Percentiles rank a stretch among this genome's conserved stretches.
Evolutionary conservation across 2,888 invertebrate species (phyloP).

Genomic region (Nebria brevicollis): DNA sequence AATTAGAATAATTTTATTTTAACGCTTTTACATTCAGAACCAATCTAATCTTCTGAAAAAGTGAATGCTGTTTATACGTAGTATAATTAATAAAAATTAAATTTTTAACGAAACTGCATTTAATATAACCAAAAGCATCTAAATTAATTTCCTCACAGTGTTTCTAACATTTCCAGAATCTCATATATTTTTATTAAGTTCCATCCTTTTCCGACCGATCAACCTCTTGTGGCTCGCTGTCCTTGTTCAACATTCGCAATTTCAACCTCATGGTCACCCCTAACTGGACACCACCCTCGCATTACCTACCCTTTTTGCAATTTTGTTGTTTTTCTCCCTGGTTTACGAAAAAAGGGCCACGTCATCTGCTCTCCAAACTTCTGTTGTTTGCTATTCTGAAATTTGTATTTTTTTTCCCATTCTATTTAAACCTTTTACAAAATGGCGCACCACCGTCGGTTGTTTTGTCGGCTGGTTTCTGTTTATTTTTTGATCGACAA

Average conservation of each 20-base stretch:
- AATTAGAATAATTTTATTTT: no score
- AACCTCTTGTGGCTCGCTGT: background rate
- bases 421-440: constrained; percentile 5
- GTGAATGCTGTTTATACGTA: no score
- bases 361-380: constrained; percentile 29
- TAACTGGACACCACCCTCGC: constrained; percentile 57
- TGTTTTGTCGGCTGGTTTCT: constrained; percentile 1
- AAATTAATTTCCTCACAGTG: background rate
- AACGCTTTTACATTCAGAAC: no score
- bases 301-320: constrained; percentile 37
- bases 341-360: constrained; percentile 35
- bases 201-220: background rate
- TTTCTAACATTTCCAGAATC: constrained; percentile 7
- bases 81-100: background rate
- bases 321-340: constrained; percentile 40
- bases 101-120: background rate
- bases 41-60: no score
- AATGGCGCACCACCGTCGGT: background rate
- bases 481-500: constrained; percentile 34
- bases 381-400: constrained; percentile 37
- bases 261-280: constrained; percentile 53
- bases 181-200: constrained; percentile 9
- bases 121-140: background rate
- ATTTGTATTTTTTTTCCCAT: constrained; percentile 28
- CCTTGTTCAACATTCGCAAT: constrained; percentile 5